These are phyloP conservation scores for Onthophagus taurus DNA, from an alignment of 1,140 invertebrate species.

Conservation along the genomic window DNA sequence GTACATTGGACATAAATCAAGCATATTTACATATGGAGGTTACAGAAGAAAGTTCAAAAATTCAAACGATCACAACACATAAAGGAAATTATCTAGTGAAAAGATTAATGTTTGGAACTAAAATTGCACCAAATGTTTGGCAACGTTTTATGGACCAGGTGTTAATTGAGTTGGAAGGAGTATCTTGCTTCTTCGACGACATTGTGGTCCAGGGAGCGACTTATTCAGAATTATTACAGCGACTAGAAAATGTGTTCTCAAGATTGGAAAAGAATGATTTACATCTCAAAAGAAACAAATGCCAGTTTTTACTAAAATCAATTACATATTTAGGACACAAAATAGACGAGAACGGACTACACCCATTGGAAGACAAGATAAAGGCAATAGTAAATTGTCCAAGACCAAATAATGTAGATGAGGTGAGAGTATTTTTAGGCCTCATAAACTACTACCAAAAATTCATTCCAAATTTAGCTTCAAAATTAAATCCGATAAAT, in stretches of 20 bases:
- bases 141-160: slow-evolving; percentile 31
- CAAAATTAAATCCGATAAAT: slow-evolving; percentile 12
- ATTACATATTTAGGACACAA: slow-evolving; percentile 31
- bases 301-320: slow-evolving; percentile 21
- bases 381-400: slow-evolving; percentile 21
- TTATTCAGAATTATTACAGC: slow-evolving; percentile 20
- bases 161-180: slow-evolving; percentile 25
- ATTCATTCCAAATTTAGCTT: slow-evolving; percentile 24
- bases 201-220: slow-evolving; percentile 28
- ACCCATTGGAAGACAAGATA: slow-evolving; percentile 17
- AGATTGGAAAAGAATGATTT: slow-evolving; percentile 25
- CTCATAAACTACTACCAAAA: slow-evolving; percentile 33
- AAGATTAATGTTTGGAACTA: slow-evolving; percentile 40
- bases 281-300: slow-evolving; percentile 23
- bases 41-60: slow-evolving; percentile 17
- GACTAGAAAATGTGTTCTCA: slow-evolving; percentile 1
- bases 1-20: slow-evolving; percentile 32
- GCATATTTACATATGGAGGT: slow-evolving; percentile 34
- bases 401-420: slow-evolving; percentile 24
- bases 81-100: slow-evolving; percentile 28
- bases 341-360: slow-evolving; percentile 15
- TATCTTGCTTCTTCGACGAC: slow-evolving; percentile 33
- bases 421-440: slow-evolving; percentile 29
- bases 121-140: slow-evolving; percentile 38
- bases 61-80: slow-evolving; percentile 18